A percentile compares a stretch with the other conserved stretches of the same genome.
Conservation (phyloP, 1,140 invertebrate genomes). For the Aphelenchoides fujianensis region DNA sequence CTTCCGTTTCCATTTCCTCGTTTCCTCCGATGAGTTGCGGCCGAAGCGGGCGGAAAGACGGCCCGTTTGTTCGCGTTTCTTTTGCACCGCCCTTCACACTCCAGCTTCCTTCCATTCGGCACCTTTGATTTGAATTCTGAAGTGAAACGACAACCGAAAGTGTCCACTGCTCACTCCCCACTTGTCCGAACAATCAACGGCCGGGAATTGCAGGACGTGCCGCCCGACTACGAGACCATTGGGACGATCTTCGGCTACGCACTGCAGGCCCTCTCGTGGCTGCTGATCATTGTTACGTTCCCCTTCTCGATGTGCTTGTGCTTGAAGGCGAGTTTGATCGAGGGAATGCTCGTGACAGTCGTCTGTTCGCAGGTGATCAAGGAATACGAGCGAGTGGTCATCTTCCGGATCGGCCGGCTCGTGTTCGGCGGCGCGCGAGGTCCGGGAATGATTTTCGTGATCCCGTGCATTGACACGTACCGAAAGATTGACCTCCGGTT, state of each 20-base stretch:
- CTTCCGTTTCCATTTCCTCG: slow-evolving; percentile 15
- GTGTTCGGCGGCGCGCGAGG: slow-evolving; percentile 61
- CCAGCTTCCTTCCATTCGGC: not conserved
- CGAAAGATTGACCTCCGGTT: slow-evolving; percentile 70
- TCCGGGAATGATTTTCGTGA: slow-evolving; percentile 73
- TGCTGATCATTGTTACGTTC: slow-evolving; percentile 74
- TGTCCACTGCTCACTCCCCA: not conserved
- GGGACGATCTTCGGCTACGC: slow-evolving; percentile 62
- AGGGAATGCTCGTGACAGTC: not conserved
- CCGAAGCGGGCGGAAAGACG: not conserved
- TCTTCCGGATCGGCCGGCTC: slow-evolving; percentile 61
- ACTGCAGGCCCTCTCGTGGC: slow-evolving; percentile 57
- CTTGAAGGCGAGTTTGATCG: slow-evolving; percentile 70
- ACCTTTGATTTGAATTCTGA: slow-evolving; percentile 21
- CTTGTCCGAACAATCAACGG: not conserved
- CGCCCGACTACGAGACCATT: slow-evolving; percentile 61
- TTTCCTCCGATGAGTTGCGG: not conserved
- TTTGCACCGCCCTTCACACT: slow-evolving; percentile 8
- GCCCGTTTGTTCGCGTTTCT: not conserved
- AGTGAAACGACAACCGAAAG: slow-evolving; percentile 17
- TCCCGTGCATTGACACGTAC: slow-evolving; percentile 85
- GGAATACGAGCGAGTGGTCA: slow-evolving; percentile 62
- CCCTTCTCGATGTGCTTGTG: slow-evolving; percentile 80
- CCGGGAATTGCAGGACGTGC: slow-evolving; percentile 55
- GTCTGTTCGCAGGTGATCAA: slow-evolving; percentile 53